phyloP scores from a whole-genome alignment of 2,797 vertebrate species.

The Anguilla marmorata region DNA sequence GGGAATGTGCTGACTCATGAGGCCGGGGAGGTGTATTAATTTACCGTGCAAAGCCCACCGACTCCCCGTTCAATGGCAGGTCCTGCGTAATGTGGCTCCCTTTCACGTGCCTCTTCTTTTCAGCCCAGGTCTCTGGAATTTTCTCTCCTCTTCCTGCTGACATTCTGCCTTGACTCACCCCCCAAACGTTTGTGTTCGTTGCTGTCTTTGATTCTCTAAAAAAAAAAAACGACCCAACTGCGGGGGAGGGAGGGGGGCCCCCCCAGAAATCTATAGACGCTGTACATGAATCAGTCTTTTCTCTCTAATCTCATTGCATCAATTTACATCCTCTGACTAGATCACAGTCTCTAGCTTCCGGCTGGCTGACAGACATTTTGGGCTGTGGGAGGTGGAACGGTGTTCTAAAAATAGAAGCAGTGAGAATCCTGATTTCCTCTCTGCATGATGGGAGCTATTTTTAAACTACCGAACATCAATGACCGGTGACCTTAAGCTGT shows the following conservation, averaged over 20 bases:
- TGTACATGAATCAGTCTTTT: constrained; percentile 35
- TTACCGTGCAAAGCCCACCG: not conserved
- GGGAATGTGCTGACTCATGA: constrained; percentile 24
- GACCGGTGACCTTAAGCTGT: constrained; percentile 34
- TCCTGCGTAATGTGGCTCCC: not conserved
- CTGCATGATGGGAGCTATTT: constrained; percentile 54
- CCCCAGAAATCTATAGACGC: constrained; percentile 19
- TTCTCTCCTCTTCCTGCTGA: constrained; percentile 9
- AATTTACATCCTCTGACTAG: constrained; percentile 44
- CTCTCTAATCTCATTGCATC: constrained; percentile 45
- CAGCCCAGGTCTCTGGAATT: constrained; percentile 19
- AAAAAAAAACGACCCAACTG: not conserved
- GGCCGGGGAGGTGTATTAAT: not conserved
- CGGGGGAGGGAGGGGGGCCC: not conserved
- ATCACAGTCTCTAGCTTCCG: constrained; percentile 37
- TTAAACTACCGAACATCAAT: constrained; percentile 40
- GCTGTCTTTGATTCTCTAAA: constrained; percentile 22
- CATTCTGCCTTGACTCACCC: constrained; percentile 27
- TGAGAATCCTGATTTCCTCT: constrained; percentile 55
- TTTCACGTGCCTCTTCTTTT: not conserved
- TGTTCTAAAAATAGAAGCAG: constrained; percentile 59
- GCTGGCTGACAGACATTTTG: constrained; percentile 30
- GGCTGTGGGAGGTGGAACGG: constrained; percentile 35
- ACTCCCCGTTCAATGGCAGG: not conserved
- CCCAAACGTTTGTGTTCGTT: not conserved